Evolutionary conservation across 53 echinoderm and acorn worm species (phyloP).

Genomic region (Paracentrotus lividus): DNA sequence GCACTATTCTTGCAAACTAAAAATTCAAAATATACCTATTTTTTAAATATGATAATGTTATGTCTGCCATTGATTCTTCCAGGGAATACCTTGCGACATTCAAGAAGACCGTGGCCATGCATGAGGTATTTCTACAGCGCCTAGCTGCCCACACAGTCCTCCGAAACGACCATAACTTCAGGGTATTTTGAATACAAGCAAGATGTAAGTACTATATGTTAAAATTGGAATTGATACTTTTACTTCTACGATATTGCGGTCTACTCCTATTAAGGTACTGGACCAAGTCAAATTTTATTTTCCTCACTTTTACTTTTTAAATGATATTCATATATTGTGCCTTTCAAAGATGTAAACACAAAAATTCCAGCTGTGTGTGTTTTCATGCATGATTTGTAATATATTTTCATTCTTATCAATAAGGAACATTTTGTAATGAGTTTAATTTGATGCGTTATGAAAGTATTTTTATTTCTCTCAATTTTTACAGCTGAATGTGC

Average conservation of each 20-base stretch:
- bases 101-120: slow-evolving; percentile 99
- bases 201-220: slow-evolving; percentile 83
- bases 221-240: too few relatives aligned
- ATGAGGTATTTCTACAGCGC: slow-evolving; percentile 98
- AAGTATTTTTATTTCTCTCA: not conserved
- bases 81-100: slow-evolving; percentile 98
- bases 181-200: slow-evolving; percentile 99
- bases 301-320: too few relatives aligned
- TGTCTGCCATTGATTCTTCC: not conserved
- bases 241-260: too few relatives aligned
- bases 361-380: not conserved
- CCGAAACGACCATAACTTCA: slow-evolving; percentile 97
- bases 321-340: too few relatives aligned
- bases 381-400: not conserved
- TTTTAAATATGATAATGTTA: too few relatives aligned
- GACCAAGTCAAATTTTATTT: not conserved
- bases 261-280: too few relatives aligned
- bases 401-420: not conserved
- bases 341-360: not conserved
- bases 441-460: too few relatives aligned
- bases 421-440: too few relatives aligned
- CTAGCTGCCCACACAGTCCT: slow-evolving; percentile 96
- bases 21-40: too few relatives aligned
- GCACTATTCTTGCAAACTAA: too few relatives aligned
- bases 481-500: slow-evolving; percentile 84